phyloP scores from a whole-genome alignment of 2,888 invertebrate species.

The Pseudococcus jackbeardsleyi region DNA sequence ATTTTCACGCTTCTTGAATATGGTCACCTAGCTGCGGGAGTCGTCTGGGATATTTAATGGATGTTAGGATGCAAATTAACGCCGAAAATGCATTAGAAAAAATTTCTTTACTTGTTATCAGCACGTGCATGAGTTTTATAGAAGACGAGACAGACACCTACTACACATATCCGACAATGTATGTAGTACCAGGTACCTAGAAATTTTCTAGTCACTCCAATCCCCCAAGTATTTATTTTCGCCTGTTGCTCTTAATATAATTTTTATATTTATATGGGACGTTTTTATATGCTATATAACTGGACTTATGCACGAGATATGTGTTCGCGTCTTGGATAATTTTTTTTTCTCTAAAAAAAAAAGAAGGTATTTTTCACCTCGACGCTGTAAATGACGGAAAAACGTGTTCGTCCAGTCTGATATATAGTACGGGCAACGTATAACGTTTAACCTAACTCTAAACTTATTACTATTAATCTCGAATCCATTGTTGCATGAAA shows the following conservation, averaged over 20 bases:
- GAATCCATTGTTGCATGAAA: constrained; percentile 36
- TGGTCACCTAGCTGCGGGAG: neutral
- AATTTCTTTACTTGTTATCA: neutral
- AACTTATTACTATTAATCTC: constrained; percentile 54
- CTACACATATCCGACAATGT: too few species aligned
- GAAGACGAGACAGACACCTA: too few species aligned
- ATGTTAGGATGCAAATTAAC: neutral
- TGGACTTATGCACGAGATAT: constrained; percentile 28
- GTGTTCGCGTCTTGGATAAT: neutral
- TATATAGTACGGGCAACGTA: neutral
- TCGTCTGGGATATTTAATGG: neutral
- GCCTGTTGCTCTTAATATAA: neutral
- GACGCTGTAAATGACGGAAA: neutral
- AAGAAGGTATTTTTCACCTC: neutral
- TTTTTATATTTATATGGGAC: constrained; percentile 18
- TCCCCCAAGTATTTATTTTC: too few species aligned
- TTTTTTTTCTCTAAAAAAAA: neutral
- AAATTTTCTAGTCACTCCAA: neutral
- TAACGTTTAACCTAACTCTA: constrained; percentile 24
- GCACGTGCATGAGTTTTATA: neutral
- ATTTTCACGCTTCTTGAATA: neutral
- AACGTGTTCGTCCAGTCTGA: constrained; percentile 2
- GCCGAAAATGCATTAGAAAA: constrained; percentile 27
- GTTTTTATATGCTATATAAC: neutral
- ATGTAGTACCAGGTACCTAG: neutral